phyloP scores from a whole-genome alignment of 2,113 vertebrate genomes.

The Larimichthys polyactis region DNA sequence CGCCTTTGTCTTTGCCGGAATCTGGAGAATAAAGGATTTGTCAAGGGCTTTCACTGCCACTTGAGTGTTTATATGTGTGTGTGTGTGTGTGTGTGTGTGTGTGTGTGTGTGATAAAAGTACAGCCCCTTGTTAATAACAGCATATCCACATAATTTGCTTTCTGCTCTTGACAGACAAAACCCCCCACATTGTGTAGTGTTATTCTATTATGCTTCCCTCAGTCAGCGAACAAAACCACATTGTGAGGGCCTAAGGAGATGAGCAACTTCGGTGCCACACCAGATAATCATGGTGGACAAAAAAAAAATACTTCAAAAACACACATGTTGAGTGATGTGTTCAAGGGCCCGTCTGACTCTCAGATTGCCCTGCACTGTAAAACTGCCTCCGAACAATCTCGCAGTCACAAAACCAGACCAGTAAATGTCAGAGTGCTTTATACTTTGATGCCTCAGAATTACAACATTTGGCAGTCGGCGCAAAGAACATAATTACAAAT shows the following conservation, averaged over 20 bases:
- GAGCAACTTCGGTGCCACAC: slow-evolving; percentile 62
- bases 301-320: slow-evolving; percentile 41
- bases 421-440: slow-evolving; percentile 76
- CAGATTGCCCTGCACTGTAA: slow-evolving; percentile 20
- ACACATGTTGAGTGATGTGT: slow-evolving; percentile 47
- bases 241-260: slow-evolving; percentile 51
- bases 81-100: slow-evolving; percentile 25
- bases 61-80: slow-evolving; percentile 33
- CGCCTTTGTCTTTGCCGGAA: slow-evolving; percentile 65
- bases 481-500: slow-evolving; percentile 64
- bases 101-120: slow-evolving; percentile 60
- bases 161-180: slow-evolving; percentile 67
- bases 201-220: slow-evolving; percentile 69
- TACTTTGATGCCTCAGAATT: slow-evolving; percentile 52
- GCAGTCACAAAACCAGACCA: slow-evolving; percentile 31
- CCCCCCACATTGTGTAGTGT: slow-evolving; percentile 65
- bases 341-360: slow-evolving; percentile 44
- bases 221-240: slow-evolving; percentile 70
- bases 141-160: slow-evolving; percentile 67
- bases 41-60: slow-evolving; percentile 67
- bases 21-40: slow-evolving; percentile 74
- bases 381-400: slow-evolving; percentile 38
- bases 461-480: slow-evolving; percentile 33
- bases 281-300: slow-evolving; percentile 50
- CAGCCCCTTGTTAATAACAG: slow-evolving; percentile 76